phyloP scores from a whole-genome alignment of 2,113 vertebrate genomes.

The Plecotus auritus region DNA sequence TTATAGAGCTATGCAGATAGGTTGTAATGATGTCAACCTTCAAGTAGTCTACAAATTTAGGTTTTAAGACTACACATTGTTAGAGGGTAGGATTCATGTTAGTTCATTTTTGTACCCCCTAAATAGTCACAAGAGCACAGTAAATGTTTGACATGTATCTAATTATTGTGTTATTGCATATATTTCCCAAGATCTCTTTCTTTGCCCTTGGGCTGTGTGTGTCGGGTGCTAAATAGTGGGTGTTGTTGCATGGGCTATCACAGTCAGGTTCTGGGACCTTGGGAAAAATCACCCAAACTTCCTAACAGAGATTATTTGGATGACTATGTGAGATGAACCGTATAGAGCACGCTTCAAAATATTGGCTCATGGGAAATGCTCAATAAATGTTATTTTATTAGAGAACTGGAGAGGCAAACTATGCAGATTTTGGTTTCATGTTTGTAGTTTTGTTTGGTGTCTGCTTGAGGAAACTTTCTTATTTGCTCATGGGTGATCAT shows the following conservation, averaged over 20 bases:
- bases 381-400: background rate
- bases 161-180: background rate
- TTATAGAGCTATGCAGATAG: conserved; percentile 11
- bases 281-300: background rate
- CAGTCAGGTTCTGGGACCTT: background rate
- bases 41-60: conserved; percentile 28
- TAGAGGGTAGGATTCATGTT: background rate
- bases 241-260: background rate
- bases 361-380: background rate
- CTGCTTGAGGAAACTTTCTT: background rate
- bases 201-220: background rate
- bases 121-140: background rate
- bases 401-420: background rate
- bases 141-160: background rate
- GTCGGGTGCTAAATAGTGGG: accelerated
- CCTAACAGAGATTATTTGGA: background rate
- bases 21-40: conserved; percentile 37
- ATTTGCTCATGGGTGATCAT: background rate
- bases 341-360: background rate
- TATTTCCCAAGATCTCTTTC: background rate
- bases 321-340: background rate
- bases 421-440: background rate
- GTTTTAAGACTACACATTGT: conserved; percentile 29
- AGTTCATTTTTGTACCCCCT: background rate
- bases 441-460: background rate